Evolutionary conservation across 2,888 invertebrate species (phyloP).

Genomic region (Neocrepidodera transversa): DNA sequence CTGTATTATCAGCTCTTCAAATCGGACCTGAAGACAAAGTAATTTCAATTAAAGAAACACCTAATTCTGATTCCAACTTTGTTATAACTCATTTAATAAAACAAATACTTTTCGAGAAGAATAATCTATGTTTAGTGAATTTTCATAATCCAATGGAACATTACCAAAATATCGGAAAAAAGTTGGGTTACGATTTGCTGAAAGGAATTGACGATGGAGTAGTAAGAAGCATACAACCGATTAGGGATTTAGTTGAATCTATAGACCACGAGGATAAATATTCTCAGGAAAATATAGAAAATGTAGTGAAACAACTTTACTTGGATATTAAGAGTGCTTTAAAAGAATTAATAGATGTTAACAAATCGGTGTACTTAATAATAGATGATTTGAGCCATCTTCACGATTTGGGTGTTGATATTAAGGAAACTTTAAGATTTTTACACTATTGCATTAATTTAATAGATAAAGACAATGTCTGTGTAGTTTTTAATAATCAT

Average conservation of each 20-base stretch:
- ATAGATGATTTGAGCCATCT: constrained; percentile 78
- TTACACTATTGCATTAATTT: constrained; percentile 61
- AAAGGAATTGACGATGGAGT: constrained; percentile 61
- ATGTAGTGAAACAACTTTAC: constrained; percentile 61
- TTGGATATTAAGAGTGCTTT: constrained; percentile 54
- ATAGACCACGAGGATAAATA: constrained; percentile 54
- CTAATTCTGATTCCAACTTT: constrained; percentile 76
- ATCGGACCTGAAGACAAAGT: constrained; percentile 68
- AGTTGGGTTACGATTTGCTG: constrained; percentile 75
- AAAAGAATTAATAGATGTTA: constrained; percentile 29
- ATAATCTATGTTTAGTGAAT: constrained; percentile 69
- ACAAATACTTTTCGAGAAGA: constrained; percentile 69
- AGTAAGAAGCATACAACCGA: constrained; percentile 64
- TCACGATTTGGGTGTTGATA: constrained; percentile 68
- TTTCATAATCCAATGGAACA: constrained; percentile 76
- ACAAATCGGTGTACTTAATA: constrained; percentile 61
- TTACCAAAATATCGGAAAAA: constrained; percentile 76
- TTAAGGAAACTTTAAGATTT: constrained; percentile 64
- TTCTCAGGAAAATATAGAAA: constrained; percentile 50
- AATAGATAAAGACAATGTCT: constrained; percentile 56
- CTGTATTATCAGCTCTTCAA: constrained; percentile 62
- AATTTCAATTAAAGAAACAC: constrained; percentile 73
- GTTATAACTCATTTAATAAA: constrained; percentile 73
- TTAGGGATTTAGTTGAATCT: constrained; percentile 61
- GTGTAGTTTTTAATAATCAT: constrained; percentile 68